Conservation (phyloP, 2,113 vertebrate genomes). For the Indri indri region DNA sequence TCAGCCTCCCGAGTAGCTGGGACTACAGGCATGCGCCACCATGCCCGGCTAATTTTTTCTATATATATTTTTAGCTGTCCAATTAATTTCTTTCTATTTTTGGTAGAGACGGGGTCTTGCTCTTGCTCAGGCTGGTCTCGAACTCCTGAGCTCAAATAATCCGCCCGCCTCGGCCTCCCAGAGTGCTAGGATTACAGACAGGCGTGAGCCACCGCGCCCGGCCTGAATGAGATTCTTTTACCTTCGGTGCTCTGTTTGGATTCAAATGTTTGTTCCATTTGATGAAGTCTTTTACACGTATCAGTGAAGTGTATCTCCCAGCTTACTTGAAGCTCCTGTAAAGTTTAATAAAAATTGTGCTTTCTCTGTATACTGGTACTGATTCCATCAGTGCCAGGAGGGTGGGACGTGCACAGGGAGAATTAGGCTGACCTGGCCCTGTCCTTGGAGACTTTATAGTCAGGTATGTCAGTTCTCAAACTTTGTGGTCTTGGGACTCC, state of each 20-base stretch:
- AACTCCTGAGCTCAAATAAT: no score
- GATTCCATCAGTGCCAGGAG: background rate
- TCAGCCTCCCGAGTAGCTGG: no score
- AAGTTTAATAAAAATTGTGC: background rate
- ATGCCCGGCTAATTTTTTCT: no score
- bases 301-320: background rate
- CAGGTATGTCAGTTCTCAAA: background rate
- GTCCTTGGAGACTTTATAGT: background rate
- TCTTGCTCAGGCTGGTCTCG: no score
- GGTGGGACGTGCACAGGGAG: accelerated
- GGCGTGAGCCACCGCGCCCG: no score
- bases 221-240: background rate
- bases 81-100: no score
- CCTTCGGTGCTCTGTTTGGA: background rate
- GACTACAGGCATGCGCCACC: no score
- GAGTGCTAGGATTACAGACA: no score
- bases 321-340: background rate
- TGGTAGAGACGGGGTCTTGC: no score
- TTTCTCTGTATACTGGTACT: background rate
- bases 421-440: no score
- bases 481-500: background rate
- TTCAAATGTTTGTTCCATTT: background rate
- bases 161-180: no score
- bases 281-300: background rate
- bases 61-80: no score